Evolutionary conservation across 2,113 vertebrate genomes (phyloP).

Genomic region (Ageneiosus marmoratus): DNA sequence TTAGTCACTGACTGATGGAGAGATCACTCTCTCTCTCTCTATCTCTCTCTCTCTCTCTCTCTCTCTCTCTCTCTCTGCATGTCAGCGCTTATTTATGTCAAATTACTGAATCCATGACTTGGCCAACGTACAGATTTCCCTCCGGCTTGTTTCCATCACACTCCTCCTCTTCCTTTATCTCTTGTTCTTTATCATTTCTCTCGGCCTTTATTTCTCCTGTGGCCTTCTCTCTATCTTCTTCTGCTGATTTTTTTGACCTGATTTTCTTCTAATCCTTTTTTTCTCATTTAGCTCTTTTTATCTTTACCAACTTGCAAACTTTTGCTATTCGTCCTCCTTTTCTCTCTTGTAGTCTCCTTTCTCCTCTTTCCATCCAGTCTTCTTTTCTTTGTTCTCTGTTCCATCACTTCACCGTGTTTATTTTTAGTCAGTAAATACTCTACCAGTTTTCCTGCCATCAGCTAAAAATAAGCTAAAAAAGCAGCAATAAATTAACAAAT

Average conservation of each 20-base stretch:
- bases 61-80: conserved; percentile 21
- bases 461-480: neutral
- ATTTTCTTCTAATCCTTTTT: neutral
- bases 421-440: neutral
- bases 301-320: neutral
- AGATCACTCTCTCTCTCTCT: conserved; percentile 8
- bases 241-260: too few species aligned
- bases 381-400: neutral
- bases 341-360: neutral
- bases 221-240: neutral
- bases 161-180: conserved; percentile 14
- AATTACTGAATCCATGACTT: conserved; percentile 30
- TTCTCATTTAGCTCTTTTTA: neutral
- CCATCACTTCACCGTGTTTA: neutral
- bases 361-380: neutral
- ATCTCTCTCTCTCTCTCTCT: conserved; percentile 17
- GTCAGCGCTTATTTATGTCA: conserved; percentile 38
- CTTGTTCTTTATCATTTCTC: neutral
- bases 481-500: neutral
- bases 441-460: neutral
- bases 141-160: conserved; percentile 30
- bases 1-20: too few species aligned
- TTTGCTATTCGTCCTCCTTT: neutral
- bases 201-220: neutral
- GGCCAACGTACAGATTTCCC: conserved; percentile 33